phyloP scores from a whole-genome alignment of 2,888 invertebrate genomes.

The Hoplodrina ambigua region DNA sequence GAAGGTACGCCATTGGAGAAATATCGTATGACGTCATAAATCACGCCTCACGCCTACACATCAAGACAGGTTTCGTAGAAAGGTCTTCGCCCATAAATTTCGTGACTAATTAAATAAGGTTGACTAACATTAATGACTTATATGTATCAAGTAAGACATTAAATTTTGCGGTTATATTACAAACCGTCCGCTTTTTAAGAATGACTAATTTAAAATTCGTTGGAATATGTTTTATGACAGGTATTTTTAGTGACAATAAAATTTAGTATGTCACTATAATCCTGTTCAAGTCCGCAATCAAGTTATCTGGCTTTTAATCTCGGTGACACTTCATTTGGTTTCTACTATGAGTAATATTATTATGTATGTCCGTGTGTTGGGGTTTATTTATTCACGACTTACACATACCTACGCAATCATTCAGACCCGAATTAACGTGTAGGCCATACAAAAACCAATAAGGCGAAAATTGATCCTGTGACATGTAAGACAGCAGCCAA shows the following conservation, averaged over 20 bases:
- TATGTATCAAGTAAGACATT: constrained; percentile 40
- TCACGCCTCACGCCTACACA: constrained; percentile 63
- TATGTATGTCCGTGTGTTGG: constrained; percentile 3
- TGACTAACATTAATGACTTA: constrained; percentile 56
- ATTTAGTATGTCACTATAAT: constrained; percentile 43
- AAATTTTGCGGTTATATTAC: constrained; percentile 29
- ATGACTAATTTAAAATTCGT: constrained; percentile 59
- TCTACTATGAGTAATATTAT: constrained; percentile 49
- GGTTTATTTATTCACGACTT: too few species aligned
- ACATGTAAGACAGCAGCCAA: too few species aligned
- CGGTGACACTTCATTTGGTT: constrained; percentile 52
- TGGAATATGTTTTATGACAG: constrained; percentile 35
- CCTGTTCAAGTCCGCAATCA: constrained; percentile 52
- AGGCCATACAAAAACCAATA: too few species aligned
- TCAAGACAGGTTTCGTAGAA: constrained; percentile 52
- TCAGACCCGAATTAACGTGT: too few species aligned
- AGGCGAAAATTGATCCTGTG: too few species aligned
- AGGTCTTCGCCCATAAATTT: constrained; percentile 46
- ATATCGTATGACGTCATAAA: constrained; percentile 63
- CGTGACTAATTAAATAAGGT: constrained; percentile 62
- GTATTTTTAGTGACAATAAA: constrained; percentile 20
- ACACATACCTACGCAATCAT: too few species aligned
- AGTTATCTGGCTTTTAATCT: constrained; percentile 56
- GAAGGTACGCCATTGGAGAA: constrained; percentile 74
- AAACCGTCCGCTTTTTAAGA: constrained; percentile 21